Evolutionary conservation across 2,888 invertebrate genomes (phyloP), one percentile per base, ranked within the genome.

Genomic region (Pseudolycoriella hygida): DNA sequence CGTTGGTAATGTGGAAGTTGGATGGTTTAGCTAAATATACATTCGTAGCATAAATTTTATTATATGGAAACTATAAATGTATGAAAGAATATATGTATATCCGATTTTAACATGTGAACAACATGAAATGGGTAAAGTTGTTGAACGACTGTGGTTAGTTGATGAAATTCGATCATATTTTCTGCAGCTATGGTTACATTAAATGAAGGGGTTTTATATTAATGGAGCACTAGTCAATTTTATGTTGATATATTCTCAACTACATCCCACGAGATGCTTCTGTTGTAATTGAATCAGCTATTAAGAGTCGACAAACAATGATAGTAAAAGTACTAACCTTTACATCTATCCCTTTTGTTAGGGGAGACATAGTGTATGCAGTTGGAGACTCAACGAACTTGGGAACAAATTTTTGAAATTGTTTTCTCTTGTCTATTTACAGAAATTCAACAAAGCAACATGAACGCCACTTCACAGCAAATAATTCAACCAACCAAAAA

Each of bases 271-370:
- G 41, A 41, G 41, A 41, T 12, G 19, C 11, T 41, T 17, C 41
- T 10, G 15, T 15, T 42, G 12, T 42, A 42, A 42, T 42, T 42
- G 42, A 42, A 42, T 42, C 42, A 42, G 42, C 31, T 42, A 42
- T 42, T 42, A 42, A 11, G 42, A 42, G 30, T 30, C 31, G 32
- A 42, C 30, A 32, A 31, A 42, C 31, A 42, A 39, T 39, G 25
- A 25, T 25, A 25, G 8, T 25, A 8, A 25, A 25, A 25, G 5
- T 8, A 25, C 8, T 8, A 4, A 25, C 25, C 25, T 25, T 25
- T 4, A 25, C 4, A 4, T 25, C 8, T 25, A 25, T 25, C 8
- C 8, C 8, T 6, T 25, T 8, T 25, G 25, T 25, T 4, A 25
- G 25, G 25, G 25, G 25, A 25, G 25, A n/a, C n/a, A n/a, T n/a